Conservation (phyloP, 2,797 vertebrate species). For the Myripristis murdjan region DNA sequence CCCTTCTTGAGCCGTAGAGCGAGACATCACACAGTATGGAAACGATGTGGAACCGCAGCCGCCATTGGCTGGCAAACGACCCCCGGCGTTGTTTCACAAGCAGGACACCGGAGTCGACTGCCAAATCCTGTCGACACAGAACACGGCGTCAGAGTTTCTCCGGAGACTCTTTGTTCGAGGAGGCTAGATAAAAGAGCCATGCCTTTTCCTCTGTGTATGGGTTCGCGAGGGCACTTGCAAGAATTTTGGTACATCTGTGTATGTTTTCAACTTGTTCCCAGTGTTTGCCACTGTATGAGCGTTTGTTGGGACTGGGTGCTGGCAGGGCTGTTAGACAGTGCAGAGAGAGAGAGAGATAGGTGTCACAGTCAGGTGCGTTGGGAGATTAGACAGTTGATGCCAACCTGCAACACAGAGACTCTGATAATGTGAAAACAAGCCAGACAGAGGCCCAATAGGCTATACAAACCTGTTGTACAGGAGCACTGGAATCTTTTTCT, state of each 20-base stretch:
- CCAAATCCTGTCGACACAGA: constrained; percentile 55
- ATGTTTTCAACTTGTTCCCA: constrained; percentile 27
- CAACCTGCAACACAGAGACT: neutral
- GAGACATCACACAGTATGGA: constrained; percentile 66
- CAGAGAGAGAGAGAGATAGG: constrained; percentile 21
- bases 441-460: neutral
- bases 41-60: constrained; percentile 63
- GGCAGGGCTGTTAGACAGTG: neutral
- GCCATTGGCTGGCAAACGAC: constrained; percentile 58
- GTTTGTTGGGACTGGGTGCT: constrained; percentile 1
- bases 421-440: constrained; percentile 11
- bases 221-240: constrained; percentile 18
- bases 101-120: constrained; percentile 36
- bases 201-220: constrained; percentile 21
- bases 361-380: constrained; percentile 41
- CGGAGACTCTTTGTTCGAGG: constrained; percentile 33
- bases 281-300: constrained; percentile 14
- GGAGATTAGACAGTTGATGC: constrained; percentile 64
- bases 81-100: constrained; percentile 38
- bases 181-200: constrained; percentile 29
- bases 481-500: neutral
- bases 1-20: constrained; percentile 58
- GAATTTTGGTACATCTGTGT: constrained; percentile 28
- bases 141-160: constrained; percentile 42
- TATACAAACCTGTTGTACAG: neutral